These are phyloP conservation scores for Trichoplusia ni DNA, from an alignment of 1,140 invertebrate genomes.

Conservation along the genomic window DNA sequence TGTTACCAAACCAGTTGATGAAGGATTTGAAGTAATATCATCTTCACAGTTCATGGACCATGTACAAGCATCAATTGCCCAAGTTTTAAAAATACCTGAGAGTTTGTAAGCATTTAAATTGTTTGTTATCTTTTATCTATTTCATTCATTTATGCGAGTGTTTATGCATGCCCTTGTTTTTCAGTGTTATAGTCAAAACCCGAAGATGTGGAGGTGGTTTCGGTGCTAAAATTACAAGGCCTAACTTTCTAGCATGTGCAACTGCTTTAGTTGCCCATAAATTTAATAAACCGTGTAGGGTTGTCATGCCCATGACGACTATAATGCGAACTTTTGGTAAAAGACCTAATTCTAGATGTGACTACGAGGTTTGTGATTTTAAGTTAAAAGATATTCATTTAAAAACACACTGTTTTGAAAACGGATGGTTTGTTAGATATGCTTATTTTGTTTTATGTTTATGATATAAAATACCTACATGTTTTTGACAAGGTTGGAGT, in stretches of 20 bases:
- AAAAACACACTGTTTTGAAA: too few relatives aligned
- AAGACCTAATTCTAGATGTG: constrained; percentile 74
- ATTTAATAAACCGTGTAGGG: constrained; percentile 83
- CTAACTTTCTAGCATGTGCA: constrained; percentile 78
- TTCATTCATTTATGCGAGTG: too few relatives aligned
- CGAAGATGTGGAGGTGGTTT: constrained; percentile 86
- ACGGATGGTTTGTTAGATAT: neutral
- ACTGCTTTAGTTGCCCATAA: constrained; percentile 83
- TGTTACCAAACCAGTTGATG: constrained; percentile 84
- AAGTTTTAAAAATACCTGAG: constrained; percentile 73
- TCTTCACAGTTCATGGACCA: constrained; percentile 85
- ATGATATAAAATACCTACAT: neutral
- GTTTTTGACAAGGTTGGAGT: constrained; percentile 75
- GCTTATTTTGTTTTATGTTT: constrained; percentile 6
- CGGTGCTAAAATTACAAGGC: constrained; percentile 83
- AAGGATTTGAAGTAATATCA: constrained; percentile 82
- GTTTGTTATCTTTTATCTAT: too few relatives aligned
- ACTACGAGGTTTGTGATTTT: too few relatives aligned
- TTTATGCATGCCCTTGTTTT: too few relatives aligned
- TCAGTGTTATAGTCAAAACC: constrained; percentile 83
- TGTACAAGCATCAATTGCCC: constrained; percentile 82
- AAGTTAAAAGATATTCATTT: too few relatives aligned
- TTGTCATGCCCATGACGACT: constrained; percentile 83
- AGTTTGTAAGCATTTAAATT: constrained; percentile 54
- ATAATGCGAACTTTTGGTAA: constrained; percentile 86